Conservation (phyloP, 2,797 vertebrate species). For the Moxostoma hubbsi region DNA sequence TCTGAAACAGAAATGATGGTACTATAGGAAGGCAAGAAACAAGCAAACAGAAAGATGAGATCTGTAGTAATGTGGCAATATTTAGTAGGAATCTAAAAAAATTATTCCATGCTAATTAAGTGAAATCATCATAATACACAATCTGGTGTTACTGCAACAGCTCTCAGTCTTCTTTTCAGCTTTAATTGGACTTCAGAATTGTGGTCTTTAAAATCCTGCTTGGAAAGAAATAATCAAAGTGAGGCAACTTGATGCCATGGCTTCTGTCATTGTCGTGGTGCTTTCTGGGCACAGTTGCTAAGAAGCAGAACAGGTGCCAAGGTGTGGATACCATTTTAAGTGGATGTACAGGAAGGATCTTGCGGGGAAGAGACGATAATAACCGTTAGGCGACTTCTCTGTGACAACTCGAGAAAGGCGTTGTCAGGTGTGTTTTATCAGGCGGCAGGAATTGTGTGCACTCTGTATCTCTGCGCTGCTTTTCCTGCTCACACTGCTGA, state of each 20-base stretch:
- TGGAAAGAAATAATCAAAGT: constrained; percentile 42
- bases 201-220: constrained; percentile 65
- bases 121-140: constrained; percentile 63
- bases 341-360: constrained; percentile 60
- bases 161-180: constrained; percentile 57
- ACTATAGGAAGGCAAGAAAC: too few species aligned
- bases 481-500: constrained; percentile 54
- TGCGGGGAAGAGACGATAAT: constrained; percentile 71
- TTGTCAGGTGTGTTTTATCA: constrained; percentile 71
- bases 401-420: constrained; percentile 69
- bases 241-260: not conserved
- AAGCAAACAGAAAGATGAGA: too few species aligned
- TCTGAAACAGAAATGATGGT: too few species aligned
- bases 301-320: constrained; percentile 17
- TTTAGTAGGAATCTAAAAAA: constrained; percentile 60
- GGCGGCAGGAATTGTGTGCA: constrained; percentile 63
- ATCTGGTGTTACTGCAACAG: constrained; percentile 64
- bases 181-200: constrained; percentile 73
- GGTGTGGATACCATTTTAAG: constrained; percentile 66
- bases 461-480: constrained; percentile 63
- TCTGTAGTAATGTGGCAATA: constrained; percentile 16
- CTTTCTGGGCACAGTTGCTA: constrained; percentile 38
- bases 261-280: constrained; percentile 19
- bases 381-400: constrained; percentile 68
- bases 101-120: constrained; percentile 70